Conservation (phyloP, 2,797 vertebrate species). For the Remorina albescens region DNA sequence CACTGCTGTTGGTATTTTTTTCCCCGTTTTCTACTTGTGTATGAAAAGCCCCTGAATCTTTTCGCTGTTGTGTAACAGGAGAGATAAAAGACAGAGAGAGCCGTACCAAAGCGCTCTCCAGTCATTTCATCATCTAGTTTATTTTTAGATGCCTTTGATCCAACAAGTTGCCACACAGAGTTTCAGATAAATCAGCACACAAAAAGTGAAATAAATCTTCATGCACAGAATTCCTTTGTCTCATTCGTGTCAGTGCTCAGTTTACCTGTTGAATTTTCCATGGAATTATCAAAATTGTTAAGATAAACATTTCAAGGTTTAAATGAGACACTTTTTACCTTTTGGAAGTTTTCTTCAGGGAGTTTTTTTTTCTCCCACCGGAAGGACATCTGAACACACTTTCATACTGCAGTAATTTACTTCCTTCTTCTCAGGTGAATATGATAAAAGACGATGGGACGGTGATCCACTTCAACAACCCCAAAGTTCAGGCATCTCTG, state of each 20-base stretch:
- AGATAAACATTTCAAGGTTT: background rate
- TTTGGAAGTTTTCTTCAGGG: no score
- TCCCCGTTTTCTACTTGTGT: background rate
- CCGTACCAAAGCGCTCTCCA: constrained; percentile 13
- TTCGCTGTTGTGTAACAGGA: constrained; percentile 14
- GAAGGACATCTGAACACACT: background rate
- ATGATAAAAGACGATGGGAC: constrained; percentile 99
- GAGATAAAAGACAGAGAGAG: constrained; percentile 19
- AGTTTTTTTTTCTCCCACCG: no score
- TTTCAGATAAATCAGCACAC: constrained; percentile 22
- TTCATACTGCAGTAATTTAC: background rate
- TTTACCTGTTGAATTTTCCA: constrained; percentile 5
- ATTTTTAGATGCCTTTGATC: constrained; percentile 49
- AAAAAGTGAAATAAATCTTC: background rate
- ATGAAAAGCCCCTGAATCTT: constrained; percentile 11
- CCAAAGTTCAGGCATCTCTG: constrained; percentile 98
- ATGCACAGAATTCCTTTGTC: background rate
- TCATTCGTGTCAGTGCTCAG: no score
- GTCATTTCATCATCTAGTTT: constrained; percentile 22
- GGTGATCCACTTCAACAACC: constrained; percentile 99
- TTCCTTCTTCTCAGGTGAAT: constrained; percentile 88
- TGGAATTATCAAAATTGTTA: background rate
- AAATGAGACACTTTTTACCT: no score
- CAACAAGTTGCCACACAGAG: constrained; percentile 7
- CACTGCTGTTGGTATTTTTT: background rate